A percentile compares a stretch with the other conserved stretches of the same genome.
These are phyloP conservation scores for Operophtera brumata DNA, from an alignment of 2,888 invertebrate species.

Conservation along the genomic window DNA sequence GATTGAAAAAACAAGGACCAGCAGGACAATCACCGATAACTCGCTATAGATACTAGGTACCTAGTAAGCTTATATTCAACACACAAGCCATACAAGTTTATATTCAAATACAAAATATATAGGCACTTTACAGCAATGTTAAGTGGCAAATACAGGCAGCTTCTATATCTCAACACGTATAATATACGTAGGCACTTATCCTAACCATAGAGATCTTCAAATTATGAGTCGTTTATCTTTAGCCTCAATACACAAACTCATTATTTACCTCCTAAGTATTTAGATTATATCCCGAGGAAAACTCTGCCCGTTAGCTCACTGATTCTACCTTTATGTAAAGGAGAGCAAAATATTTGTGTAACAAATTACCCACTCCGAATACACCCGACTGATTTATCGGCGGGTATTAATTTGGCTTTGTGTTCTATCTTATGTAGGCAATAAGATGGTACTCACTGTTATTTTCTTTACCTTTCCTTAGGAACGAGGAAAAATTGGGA, in stretches of 20 bases:
- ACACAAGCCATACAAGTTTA: too few relatives aligned
- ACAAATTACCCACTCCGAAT: conserved; percentile 9
- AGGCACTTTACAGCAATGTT: too few relatives aligned
- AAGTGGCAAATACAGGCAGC: too few relatives aligned
- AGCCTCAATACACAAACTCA: conserved; percentile 4
- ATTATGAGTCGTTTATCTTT: not conserved
- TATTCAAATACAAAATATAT: too few relatives aligned
- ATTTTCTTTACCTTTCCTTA: not conserved
- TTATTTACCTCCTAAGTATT: conserved; percentile 8
- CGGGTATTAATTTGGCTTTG: conserved; percentile 19
- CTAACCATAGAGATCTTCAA: not conserved
- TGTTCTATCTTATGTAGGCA: not conserved
- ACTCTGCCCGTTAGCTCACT: not conserved
- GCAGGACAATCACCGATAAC: too few relatives aligned
- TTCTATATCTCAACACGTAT: too few relatives aligned
- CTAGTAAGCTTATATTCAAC: too few relatives aligned
- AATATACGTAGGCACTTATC: too few relatives aligned
- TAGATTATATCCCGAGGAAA: not conserved
- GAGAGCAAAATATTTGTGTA: conserved; percentile 11
- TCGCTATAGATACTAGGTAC: too few relatives aligned
- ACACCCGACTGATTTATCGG: conserved; percentile 15
- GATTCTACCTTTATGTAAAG: conserved; percentile 2
- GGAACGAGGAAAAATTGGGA: not conserved
- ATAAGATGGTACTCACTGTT: not conserved
- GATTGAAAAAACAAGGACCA: too few relatives aligned